Evolutionary conservation across 1,140 invertebrate genomes (phyloP), one percentile per base, ranked within the genome.

Genomic region (Drosophila melanica): DNA sequence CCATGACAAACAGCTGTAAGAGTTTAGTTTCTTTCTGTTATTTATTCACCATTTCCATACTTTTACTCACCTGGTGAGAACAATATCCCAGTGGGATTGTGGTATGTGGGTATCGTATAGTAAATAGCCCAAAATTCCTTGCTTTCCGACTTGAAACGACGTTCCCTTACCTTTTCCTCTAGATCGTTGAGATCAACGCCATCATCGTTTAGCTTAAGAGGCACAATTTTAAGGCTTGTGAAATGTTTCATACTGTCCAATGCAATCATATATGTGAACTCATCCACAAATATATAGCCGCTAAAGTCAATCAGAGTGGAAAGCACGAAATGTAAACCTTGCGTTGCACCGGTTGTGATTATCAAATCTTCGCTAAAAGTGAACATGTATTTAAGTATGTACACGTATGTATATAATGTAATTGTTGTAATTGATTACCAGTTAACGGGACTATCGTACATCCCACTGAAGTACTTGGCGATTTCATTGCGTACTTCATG

Each of bases 261-360:
- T 7, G 94, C 95, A 73, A 94, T 93, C 93, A 95, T 95, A 73
- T 95, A 96, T 11, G 95, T 94, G 30, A 93, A 94, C 90, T 95
- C 94, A 77, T 96, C 95, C 8, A 95, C 93, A 81, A 95, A 96
- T 39, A 95, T 93, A 23, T 93, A 85, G 3, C 93, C 93, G 57
- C 93, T 92, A 11, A 93, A 93, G n/a, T 93, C 92, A 41, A 95
- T 91, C 35, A 95, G 71, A 6, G 93, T 93, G 12, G 93, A 93
- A 1, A 95, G 73, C n/a, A 94, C 76, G 18, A 95, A 69, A 71
- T 94, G 93, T 3, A 95, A 75, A 3, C 95, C 95, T 68, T 95
- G 93, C 0, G 94, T 93, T 3, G 95, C 95, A 2, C 95, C 95
- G 51, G 93, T 93, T 1, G 95, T 95, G 2, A 95, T 90, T 55